Percentiles rank a stretch among this genome's conserved stretches.
These are phyloP conservation scores for Hypocryptadius cinnamomeus DNA, from an alignment of 2,113 vertebrate species.

Conservation along the genomic window DNA sequence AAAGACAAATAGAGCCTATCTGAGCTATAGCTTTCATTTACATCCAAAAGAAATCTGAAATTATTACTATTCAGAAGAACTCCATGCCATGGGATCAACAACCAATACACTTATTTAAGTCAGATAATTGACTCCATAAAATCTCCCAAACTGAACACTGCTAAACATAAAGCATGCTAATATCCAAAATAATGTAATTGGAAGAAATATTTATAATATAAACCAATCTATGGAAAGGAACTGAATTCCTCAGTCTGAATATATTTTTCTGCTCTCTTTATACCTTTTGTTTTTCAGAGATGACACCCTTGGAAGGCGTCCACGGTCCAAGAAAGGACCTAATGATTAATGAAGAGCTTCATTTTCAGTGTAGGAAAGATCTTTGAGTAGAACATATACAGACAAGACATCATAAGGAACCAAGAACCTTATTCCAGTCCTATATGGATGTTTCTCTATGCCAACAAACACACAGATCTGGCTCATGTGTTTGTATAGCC, in stretches of 20 bases:
- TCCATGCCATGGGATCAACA: not conserved
- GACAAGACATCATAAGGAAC: not conserved
- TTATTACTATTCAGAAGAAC: not conserved
- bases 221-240: not conserved
- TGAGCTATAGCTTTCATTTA: not conserved
- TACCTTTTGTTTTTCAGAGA: not conserved
- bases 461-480: not conserved
- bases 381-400: not conserved
- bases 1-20: not conserved
- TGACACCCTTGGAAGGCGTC: not conserved
- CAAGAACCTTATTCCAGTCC: not conserved
- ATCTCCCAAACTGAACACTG: not conserved
- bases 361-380: not conserved
- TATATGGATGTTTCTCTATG: not conserved
- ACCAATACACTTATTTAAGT: not conserved
- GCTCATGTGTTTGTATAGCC: not conserved
- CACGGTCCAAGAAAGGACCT: not conserved
- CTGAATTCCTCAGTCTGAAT: not conserved
- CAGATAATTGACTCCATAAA: not conserved
- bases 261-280: not conserved
- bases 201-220: not conserved
- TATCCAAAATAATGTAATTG: not conserved
- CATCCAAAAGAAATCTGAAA: not conserved
- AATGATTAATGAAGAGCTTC: not conserved
- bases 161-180: not conserved